Conservation (phyloP, 2,888 invertebrate species). For the Leucophenga maculata region DNA sequence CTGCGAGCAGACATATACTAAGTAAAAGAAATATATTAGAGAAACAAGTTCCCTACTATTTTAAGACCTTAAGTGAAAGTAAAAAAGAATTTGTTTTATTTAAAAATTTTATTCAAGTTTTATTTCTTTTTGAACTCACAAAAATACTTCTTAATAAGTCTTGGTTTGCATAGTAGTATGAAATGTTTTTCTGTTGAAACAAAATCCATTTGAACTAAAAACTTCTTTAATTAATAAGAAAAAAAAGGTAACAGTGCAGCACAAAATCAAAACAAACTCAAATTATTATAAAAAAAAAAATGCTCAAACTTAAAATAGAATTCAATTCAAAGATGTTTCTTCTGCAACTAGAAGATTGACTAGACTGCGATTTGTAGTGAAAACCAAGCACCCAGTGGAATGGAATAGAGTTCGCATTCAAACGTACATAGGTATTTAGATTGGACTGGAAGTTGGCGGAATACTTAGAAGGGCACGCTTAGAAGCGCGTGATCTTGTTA, state of each 20-base stretch:
- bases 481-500: constrained; percentile 72
- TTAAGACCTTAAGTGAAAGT: too few relatives aligned
- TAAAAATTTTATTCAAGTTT: constrained; percentile 8
- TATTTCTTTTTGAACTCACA: not conserved
- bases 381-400: not conserved
- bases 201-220: not conserved
- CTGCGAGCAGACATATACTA: too few relatives aligned
- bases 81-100: constrained; percentile 5
- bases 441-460: constrained; percentile 36
- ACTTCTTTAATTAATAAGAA: not conserved
- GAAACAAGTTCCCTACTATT: too few relatives aligned
- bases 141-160: constrained; percentile 16
- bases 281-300: not conserved
- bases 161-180: constrained; percentile 7
- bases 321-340: not conserved
- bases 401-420: not conserved
- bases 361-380: not conserved
- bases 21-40: too few relatives aligned
- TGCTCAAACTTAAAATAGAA: not conserved
- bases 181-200: not conserved
- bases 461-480: constrained; percentile 28
- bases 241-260: not conserved
- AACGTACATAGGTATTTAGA: constrained; percentile 25
- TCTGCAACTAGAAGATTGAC: not conserved
- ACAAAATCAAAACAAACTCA: not conserved